Base-by-base conservation (phyloP, 2,888 invertebrate species). In the Geophilus truncorum region DNA sequence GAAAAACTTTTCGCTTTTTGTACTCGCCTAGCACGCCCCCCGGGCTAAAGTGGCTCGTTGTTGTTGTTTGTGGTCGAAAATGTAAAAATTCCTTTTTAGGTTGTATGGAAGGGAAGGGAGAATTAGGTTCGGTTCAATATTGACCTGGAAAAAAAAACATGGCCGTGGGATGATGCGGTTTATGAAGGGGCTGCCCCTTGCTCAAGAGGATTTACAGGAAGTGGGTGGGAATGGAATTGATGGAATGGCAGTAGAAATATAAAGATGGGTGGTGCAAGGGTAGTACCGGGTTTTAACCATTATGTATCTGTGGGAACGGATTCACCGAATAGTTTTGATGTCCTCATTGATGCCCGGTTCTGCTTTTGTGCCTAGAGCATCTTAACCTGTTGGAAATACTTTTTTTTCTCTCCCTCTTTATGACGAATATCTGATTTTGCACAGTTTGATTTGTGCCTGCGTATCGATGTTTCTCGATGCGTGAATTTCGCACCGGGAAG, bases 161-260 rank as follows among this genome's bases (percentile, higher is more conserved):
- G 70, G 70, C 70, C 70, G 70, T n/a, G 28, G 70, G 70, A 28
- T n/a, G n/a, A n/a, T 23, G 62, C 23, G 62, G 23, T 62, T 62
- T 62, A 5, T 12, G 5, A 21, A 23, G 57, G 57, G 21, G 10
- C 57, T 18, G 21, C 57, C 57, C 57, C 23, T 62, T 18, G 23
- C 23, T 62, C 57, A 23, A 62, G 57, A 62, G 57, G 57, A 70
- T 70, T 70, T 70, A 70, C 70, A 70, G 70, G 70, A 70, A 70
- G 70, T 70, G 70, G 70, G 70, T 70, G 70, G 23, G 70, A 70
- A 70, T 25, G 70, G 70, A 70, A 70, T 70, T 70, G 70, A 70
- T 70, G 70, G 70, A 70, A 70, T 70, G 70, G 70, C 70, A 1
- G 62, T 23, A 25, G 25, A 62, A n/a, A n/a, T n/a, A 25, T 62